Conservation (phyloP, 2,797 vertebrate species). For the Molothrus ater region DNA sequence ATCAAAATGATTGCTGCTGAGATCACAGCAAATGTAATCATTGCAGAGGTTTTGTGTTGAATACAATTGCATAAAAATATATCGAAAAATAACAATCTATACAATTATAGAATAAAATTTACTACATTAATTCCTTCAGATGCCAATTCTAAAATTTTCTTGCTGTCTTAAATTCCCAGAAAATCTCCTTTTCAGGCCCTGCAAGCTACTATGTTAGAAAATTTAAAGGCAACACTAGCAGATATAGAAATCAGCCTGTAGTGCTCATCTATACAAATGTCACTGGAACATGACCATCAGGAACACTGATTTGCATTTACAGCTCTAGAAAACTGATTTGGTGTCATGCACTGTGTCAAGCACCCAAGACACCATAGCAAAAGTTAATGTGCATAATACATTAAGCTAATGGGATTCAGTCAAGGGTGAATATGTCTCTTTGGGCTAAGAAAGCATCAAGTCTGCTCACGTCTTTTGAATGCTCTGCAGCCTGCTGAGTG, state of each 20-base stretch:
- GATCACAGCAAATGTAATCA: background rate
- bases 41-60: background rate
- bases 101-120: background rate
- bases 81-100: background rate
- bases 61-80: background rate
- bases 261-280: background rate
- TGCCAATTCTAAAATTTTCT: background rate
- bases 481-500: background rate
- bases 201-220: background rate
- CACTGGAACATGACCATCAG: background rate
- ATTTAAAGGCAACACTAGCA: background rate
- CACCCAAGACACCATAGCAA: background rate
- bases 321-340: conserved; percentile 1
- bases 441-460: conserved; percentile 10
- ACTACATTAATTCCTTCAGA: background rate
- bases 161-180: background rate
- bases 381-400: conserved; percentile 1
- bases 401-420: conserved; percentile 42
- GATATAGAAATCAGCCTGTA: background rate
- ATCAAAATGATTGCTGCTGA: background rate
- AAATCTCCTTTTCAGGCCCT: background rate
- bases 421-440: conserved; percentile 3
- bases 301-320: background rate
- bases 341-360: background rate
- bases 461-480: background rate